Conservation (phyloP, 2,888 invertebrate genomes). For the Phoronis australis region DNA sequence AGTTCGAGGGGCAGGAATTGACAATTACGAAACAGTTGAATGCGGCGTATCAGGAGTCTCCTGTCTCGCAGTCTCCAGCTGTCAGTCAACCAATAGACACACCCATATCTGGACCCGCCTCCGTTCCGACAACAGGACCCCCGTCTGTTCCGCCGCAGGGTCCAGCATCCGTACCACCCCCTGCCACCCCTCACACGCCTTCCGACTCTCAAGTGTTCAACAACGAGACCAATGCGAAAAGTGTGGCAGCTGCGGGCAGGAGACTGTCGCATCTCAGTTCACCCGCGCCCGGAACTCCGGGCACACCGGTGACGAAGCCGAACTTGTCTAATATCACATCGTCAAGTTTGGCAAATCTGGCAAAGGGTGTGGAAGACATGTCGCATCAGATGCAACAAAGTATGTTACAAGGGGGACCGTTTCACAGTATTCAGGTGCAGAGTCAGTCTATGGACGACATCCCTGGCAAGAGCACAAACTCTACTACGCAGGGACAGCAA, state of each 20-base stretch:
- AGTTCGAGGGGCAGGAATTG: slow-evolving; percentile 92
- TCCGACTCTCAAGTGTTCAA: too few relatives aligned
- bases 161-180: slow-evolving; percentile 23
- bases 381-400: slow-evolving; percentile 51
- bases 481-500: slow-evolving; percentile 21
- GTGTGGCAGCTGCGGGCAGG: slow-evolving; percentile 35
- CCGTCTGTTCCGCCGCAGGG: background rate
- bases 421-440: slow-evolving; percentile 51
- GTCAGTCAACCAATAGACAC: background rate
- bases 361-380: slow-evolving; percentile 50
- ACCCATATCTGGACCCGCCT: background rate
- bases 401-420: slow-evolving; percentile 52
- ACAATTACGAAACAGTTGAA: slow-evolving; percentile 95
- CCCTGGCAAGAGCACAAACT: background rate
- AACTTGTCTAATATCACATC: slow-evolving; percentile 50
- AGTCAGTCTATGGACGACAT: slow-evolving; percentile 27
- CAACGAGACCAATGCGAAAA: slow-evolving; percentile 25
- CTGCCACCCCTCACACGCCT: background rate
- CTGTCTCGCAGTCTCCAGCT: slow-evolving; percentile 10
- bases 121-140: background rate
- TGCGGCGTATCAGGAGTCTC: slow-evolving; percentile 61
- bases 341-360: slow-evolving; percentile 49
- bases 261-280: slow-evolving; percentile 43
- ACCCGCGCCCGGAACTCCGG: slow-evolving; percentile 21
- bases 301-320: slow-evolving; percentile 28